Conservation (phyloP, 2,113 vertebrate genomes). For the Seriola quinqueradiata region DNA sequence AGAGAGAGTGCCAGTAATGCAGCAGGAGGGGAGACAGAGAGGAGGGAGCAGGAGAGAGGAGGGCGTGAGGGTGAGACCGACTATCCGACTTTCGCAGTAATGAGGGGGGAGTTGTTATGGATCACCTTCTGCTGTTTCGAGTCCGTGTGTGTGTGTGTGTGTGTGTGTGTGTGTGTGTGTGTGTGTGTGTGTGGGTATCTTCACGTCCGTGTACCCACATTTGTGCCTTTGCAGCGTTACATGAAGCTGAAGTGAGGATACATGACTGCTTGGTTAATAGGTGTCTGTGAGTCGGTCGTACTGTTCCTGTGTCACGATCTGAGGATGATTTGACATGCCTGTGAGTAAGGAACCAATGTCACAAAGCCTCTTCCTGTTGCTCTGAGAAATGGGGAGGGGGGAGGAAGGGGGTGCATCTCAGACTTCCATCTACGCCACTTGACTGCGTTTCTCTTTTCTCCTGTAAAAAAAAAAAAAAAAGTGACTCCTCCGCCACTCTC, state of each 20-base stretch:
- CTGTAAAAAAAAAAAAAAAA: conserved; percentile 9
- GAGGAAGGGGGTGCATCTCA: not conserved
- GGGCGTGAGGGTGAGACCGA: conserved; percentile 30
- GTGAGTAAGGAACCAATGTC: conserved; percentile 33
- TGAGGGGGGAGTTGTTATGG: conserved; percentile 70
- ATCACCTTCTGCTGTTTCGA: conserved; percentile 66
- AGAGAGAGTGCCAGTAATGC: conserved; percentile 65
- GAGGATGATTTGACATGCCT: conserved; percentile 40
- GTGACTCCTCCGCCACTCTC: conserved; percentile 18
- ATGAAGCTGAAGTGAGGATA: conserved; percentile 47
- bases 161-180: conserved; percentile 30
- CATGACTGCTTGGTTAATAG: conserved; percentile 64
- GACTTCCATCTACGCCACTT: conserved; percentile 14
- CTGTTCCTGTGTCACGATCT: conserved; percentile 23
- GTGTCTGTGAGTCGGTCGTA: conserved; percentile 46
- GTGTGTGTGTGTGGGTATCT: conserved; percentile 31
- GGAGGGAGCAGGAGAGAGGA: not conserved
- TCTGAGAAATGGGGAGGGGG: not conserved
- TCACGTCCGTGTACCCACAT: conserved; percentile 51
- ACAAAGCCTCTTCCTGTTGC: conserved; percentile 39
- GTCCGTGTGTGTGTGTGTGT: conserved; percentile 5
- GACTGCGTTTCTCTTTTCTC: conserved; percentile 18
- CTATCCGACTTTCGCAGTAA: conserved; percentile 57
- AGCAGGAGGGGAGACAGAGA: conserved; percentile 38
- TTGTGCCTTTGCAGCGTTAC: conserved; percentile 49